Conservation (phyloP, 2,113 vertebrate genomes). For the Cyrtonyx montezumae region DNA sequence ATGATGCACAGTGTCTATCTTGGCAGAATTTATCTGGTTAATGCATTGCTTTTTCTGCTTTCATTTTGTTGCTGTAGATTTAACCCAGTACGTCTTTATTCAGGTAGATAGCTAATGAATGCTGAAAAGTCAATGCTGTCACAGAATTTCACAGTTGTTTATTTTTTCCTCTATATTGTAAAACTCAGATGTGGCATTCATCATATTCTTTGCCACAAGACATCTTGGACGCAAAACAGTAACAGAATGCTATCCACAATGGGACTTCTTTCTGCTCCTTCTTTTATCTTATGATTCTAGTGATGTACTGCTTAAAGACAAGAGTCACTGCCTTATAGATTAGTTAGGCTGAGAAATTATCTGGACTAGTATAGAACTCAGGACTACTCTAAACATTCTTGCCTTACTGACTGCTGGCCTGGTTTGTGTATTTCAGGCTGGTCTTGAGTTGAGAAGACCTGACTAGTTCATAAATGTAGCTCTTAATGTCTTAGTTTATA, state of each 20-base stretch:
- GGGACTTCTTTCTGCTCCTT: not conserved
- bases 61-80: not conserved
- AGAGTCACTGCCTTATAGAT: not conserved
- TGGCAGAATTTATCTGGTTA: not conserved
- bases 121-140: not conserved
- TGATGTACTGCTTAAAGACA: not conserved
- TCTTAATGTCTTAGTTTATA: not conserved
- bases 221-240: fast-evolving
- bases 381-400: not conserved
- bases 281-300: not conserved
- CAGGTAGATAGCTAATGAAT: not conserved
- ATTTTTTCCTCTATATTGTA: not conserved
- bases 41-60: not conserved
- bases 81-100: not conserved
- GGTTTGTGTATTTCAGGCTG: not conserved
- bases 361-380: not conserved
- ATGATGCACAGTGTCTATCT: not conserved
- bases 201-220: not conserved
- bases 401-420: fast-evolving
- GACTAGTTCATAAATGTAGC: not conserved
- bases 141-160: not conserved
- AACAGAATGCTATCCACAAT: not conserved
- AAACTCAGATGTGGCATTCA: not conserved
- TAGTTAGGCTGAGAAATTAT: not conserved
- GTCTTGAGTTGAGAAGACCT: not conserved